Conservation (phyloP, 2,888 invertebrate species). For the Plebejus anna region DNA sequence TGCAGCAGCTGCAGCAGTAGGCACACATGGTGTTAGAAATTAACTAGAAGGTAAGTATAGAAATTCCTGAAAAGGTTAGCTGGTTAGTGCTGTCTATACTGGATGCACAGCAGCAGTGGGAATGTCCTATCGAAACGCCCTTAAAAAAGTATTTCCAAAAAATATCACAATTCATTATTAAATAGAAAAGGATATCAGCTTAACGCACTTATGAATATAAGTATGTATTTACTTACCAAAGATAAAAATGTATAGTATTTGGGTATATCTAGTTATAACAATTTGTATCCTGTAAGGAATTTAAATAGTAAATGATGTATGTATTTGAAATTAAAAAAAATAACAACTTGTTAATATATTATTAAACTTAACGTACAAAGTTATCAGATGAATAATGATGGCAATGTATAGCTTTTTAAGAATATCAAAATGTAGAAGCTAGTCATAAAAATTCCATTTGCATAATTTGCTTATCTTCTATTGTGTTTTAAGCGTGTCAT, state of each 20-base stretch:
- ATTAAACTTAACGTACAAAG: background rate
- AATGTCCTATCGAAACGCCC: background rate
- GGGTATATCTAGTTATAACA: background rate
- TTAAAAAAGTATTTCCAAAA: background rate
- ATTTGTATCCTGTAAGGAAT: background rate
- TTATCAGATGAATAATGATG: background rate
- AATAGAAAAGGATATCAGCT: background rate
- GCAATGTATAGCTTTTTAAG: background rate
- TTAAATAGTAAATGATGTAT: background rate
- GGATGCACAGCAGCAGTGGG: background rate
- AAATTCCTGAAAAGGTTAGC: background rate
- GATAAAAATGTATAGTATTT: background rate
- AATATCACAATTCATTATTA: background rate
- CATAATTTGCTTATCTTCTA: background rate
- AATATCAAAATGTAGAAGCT: slow-evolving; percentile 2
- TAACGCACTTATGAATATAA: background rate
- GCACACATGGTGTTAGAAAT: background rate
- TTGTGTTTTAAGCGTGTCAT: background rate
- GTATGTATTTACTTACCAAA: background rate
- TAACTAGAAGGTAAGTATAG: background rate
- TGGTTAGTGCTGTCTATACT: background rate
- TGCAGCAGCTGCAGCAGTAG: background rate
- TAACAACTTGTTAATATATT: no score
- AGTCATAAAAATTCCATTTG: background rate
- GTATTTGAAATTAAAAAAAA: background rate